Conservation (phyloP, 2,888 invertebrate genomes). For the Spatulosminthurus flaviceps region DNA sequence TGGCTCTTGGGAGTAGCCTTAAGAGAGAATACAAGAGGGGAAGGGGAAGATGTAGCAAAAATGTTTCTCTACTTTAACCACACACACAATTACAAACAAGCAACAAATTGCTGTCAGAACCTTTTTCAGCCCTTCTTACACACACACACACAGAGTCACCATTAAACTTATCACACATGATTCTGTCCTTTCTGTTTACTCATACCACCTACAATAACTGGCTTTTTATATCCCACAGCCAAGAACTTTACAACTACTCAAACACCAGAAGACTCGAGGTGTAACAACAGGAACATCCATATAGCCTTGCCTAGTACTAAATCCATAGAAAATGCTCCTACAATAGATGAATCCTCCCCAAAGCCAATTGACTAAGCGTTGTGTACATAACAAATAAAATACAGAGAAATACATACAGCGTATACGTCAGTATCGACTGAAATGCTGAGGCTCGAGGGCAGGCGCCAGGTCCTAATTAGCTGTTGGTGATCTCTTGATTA, state of each 20-base stretch:
- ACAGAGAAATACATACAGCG: no score
- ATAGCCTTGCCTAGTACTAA: no score
- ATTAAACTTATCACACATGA: constrained; percentile 13
- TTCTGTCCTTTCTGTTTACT: constrained; percentile 3
- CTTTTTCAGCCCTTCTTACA: constrained; percentile 4
- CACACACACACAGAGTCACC: no score
- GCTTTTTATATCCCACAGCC: background rate
- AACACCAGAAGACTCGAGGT: no score
- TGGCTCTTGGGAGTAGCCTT: no score
- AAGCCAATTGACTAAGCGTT: no score
- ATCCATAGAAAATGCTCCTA: no score
- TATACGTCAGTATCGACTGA: no score
- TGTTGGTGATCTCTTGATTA: constrained; percentile 18
- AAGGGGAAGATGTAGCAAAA: background rate
- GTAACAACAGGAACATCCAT: no score
- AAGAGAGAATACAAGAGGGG: background rate
- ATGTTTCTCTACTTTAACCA: background rate
- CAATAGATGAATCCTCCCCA: no score
- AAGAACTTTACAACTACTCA: no score
- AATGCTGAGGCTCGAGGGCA: background rate
- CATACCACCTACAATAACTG: constrained; percentile 11
- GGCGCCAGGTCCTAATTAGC: constrained; percentile 18
- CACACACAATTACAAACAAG: constrained; percentile 27
- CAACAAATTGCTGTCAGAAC: constrained; percentile 30
- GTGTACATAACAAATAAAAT: no score